Evolutionary conservation across 2,888 invertebrate species (phyloP).

Genomic region (Actias luna): DNA sequence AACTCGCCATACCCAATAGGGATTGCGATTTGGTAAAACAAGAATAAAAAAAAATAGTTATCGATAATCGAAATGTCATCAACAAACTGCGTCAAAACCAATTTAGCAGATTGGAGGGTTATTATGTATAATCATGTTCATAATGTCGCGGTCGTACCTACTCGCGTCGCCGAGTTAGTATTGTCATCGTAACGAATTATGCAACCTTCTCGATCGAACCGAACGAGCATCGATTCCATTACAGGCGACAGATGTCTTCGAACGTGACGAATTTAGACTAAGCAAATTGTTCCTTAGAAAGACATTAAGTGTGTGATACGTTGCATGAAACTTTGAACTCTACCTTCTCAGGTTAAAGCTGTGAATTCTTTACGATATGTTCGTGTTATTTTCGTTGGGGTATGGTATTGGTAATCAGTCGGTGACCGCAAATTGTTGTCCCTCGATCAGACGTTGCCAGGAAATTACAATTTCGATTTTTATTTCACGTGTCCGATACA

Average conservation of each 20-base stretch:
- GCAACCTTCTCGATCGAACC: constrained; percentile 69
- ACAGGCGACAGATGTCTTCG: constrained; percentile 79
- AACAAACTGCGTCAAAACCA: constrained; percentile 54
- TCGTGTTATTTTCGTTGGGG: constrained; percentile 55
- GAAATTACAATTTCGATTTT: constrained; percentile 80
- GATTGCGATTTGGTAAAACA: constrained; percentile 19
- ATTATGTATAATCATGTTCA: constrained; percentile 70
- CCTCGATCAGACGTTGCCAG: constrained; percentile 78
- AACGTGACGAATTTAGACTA: constrained; percentile 80
- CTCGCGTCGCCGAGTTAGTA: constrained; percentile 42
- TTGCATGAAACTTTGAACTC: constrained; percentile 27
- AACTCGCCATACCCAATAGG: constrained; percentile 4
- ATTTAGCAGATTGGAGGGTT: constrained; percentile 57
- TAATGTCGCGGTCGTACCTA: constrained; percentile 41
- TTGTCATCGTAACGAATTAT: constrained; percentile 80
- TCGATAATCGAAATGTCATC: constrained; percentile 69
- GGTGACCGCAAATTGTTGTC: constrained; percentile 82
- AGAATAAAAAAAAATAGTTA: constrained; percentile 36
- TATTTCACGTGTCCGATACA: constrained; percentile 63
- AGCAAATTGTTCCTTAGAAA: constrained; percentile 48
- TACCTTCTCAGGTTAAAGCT: constrained; percentile 28
- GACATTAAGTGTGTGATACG: constrained; percentile 32
- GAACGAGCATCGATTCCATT: constrained; percentile 67
- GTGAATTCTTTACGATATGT: constrained; percentile 28
- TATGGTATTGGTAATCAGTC: constrained; percentile 74